Base-by-base conservation (phyloP, 2,888 invertebrate genomes). In the Argyresthia albistria region DNA sequence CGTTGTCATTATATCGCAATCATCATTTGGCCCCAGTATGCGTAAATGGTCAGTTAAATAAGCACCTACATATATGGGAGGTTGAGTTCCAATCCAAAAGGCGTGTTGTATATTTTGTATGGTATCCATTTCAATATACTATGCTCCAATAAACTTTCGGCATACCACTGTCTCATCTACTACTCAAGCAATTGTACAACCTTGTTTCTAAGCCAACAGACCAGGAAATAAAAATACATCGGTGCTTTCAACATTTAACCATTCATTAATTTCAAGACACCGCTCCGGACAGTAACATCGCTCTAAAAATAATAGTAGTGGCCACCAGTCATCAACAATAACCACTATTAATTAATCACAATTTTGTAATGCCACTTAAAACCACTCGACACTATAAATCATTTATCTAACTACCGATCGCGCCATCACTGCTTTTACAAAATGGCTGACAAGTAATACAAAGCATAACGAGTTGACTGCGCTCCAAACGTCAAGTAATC, bases 321-420 rank as follows among this genome's bases (percentile, higher is more conserved):
- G n/a, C 42, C 47, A 47, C 47, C n/a, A 35, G 25, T 10, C 47
- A 47, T 61, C 55, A 59, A 58, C 60, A 63, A 65, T 63, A 62
- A 67, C 62, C 70, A 64, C 58, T 65, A 55, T 63, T 67, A 80
- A 82, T 81, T 78, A 78, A 80, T 82, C 76, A 76, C 75, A 73
- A 73, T 70, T 69, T 66, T 61, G 63, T 60, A 64, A 61, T 51
- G 62, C 60, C 62, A 62, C 60, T 69, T 66, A 57, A 58, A 57
- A 60, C 58, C 59, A 61, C 67, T 67, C 62, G 66, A 68, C 68
- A 69, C 70, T 66, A 70, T 81, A 74, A 78, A 79, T 78, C 77
- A 77, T 73, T 71, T 58, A 69, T 68, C 65, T 65, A 69, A 72
- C 76, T 73, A 75, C 75, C 69, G 73, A 75, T 75, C 69, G 64